Evolutionary conservation across 23 tunicate species (phyloP).

Genomic region (Styela plicata): DNA sequence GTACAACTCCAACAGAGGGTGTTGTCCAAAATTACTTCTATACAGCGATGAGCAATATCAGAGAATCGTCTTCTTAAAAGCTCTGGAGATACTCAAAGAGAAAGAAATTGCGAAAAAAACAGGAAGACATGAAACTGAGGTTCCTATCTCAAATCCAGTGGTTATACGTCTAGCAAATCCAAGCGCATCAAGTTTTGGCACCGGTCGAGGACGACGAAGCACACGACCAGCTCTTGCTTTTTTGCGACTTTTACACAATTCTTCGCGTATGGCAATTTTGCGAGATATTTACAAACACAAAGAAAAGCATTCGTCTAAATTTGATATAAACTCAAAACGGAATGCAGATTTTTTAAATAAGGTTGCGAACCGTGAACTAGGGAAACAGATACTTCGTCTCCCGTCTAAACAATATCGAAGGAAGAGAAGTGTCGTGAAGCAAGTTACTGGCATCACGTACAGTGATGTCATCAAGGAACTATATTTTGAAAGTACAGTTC

Average conservation of each 20-base stretch:
- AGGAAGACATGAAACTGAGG: background rate
- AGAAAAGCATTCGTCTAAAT: background rate
- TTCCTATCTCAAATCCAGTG: background rate
- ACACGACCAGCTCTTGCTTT: background rate
- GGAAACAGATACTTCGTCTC: background rate
- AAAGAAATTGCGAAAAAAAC: background rate
- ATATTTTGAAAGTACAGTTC: background rate
- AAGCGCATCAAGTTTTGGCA: background rate
- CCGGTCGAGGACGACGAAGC: background rate
- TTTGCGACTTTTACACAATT: too few relatives aligned
- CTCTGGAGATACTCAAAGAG: background rate
- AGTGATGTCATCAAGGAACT: background rate
- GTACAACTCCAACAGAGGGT: slow-evolving; percentile 14
- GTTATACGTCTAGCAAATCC: background rate
- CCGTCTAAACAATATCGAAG: background rate
- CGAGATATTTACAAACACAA: too few relatives aligned
- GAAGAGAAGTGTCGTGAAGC: background rate
- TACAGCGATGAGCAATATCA: slow-evolving; percentile 22
- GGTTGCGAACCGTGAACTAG: background rate
- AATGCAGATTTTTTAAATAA: background rate
- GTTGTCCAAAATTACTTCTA: slow-evolving; percentile 15
- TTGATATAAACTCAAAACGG: background rate
- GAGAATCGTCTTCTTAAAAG: background rate
- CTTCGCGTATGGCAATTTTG: too few relatives aligned
- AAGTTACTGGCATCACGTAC: background rate